Conservation (phyloP, 2,113 vertebrate genomes). For the Pontoporia blainvillei region DNA sequence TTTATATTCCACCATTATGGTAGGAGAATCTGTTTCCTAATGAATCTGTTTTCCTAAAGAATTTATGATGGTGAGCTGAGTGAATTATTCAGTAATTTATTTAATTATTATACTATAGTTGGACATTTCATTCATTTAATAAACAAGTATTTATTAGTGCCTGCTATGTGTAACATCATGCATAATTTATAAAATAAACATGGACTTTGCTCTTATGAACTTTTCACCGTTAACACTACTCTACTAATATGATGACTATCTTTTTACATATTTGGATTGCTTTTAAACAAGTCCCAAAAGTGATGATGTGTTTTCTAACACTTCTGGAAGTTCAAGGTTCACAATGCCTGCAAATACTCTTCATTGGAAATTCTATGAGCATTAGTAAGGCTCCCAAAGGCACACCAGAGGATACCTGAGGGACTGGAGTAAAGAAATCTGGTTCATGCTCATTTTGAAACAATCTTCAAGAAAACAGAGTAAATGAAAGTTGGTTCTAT, state of each 20-base stretch:
- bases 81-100: not conserved
- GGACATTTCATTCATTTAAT: not conserved
- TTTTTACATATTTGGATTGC: not conserved
- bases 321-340: not conserved
- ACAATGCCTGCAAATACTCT: not conserved
- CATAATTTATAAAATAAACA: not conserved
- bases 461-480: not conserved
- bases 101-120: not conserved
- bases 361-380: not conserved
- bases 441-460: not conserved
- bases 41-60: not conserved
- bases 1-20: not conserved
- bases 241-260: not conserved
- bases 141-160: not conserved
- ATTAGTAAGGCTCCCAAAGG: not conserved
- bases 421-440: not conserved
- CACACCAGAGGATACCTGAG: not conserved
- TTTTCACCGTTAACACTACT: not conserved
- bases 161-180: not conserved
- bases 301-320: not conserved
- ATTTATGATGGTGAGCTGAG: not conserved
- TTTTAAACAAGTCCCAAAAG: not conserved
- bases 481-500: not conserved
- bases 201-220: not conserved
- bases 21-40: not conserved